Conservation (phyloP, 2,888 invertebrate species). For the Pantelozetes paolii region DNA sequence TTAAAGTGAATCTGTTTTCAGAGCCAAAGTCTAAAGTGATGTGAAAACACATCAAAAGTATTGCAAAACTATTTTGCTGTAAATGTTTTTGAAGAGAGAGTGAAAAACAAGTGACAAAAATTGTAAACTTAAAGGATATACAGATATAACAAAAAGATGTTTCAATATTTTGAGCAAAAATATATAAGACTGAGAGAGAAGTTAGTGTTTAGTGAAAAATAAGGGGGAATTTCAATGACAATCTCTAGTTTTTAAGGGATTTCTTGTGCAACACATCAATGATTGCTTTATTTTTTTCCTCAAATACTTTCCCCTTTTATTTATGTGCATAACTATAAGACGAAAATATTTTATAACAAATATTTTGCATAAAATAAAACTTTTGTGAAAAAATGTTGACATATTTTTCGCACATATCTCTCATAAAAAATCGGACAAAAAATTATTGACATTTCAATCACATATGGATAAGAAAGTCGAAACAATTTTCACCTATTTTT, state of each 20-base stretch:
- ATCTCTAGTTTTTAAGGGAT: not conserved
- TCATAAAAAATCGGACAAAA: no score
- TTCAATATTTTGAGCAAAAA: not conserved
- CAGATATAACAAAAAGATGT: not conserved
- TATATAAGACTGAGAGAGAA: not conserved
- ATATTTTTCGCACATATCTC: not conserved
- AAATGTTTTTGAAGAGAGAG: no score
- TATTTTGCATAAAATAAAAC: no score
- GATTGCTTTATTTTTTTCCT: not conserved
- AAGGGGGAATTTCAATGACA: not conserved
- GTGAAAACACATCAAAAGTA: no score
- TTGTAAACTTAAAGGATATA: not conserved
- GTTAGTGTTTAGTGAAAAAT: no score
- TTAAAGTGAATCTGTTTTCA: not conserved
- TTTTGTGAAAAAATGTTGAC: not conserved
- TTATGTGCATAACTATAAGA: constrained; percentile 8
- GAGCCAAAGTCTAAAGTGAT: not conserved
- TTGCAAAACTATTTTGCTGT: no score
- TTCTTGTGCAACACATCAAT: not conserved
- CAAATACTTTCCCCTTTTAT: not conserved
- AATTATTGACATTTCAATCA: no score
- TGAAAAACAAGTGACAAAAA: not conserved
- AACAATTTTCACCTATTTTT: no score
- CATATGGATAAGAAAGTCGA: no score
- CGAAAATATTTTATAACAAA: no score